Evolutionary conservation across 1,140 invertebrate genomes (phyloP).

Genomic region (Bombus polaris): DNA sequence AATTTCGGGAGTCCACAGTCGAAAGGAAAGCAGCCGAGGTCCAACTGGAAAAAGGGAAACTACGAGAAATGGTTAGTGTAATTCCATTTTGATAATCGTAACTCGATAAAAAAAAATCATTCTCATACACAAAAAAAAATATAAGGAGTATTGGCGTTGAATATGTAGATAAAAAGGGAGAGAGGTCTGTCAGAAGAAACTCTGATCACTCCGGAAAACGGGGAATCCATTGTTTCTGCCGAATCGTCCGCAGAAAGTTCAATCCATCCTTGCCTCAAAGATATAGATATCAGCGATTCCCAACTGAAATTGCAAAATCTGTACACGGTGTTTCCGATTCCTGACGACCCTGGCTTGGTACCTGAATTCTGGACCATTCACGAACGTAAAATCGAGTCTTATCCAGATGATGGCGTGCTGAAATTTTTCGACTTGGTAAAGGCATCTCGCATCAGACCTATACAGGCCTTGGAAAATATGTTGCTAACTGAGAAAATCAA

Average conservation of each 20-base stretch:
- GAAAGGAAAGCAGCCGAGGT: slow-evolving; percentile 6
- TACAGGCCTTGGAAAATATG: slow-evolving; percentile 69
- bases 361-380: slow-evolving; percentile 69
- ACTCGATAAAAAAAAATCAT: background rate
- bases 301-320: slow-evolving; percentile 61
- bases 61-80: slow-evolving; percentile 61
- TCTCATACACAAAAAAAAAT: background rate
- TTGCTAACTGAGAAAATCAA: slow-evolving; percentile 69
- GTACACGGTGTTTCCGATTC: slow-evolving; percentile 55
- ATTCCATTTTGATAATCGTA: slow-evolving; percentile 42
- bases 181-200: slow-evolving; percentile 57
- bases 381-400: slow-evolving; percentile 44
- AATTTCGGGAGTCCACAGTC: slow-evolving; percentile 1
- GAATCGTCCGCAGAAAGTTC: slow-evolving; percentile 52
- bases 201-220: slow-evolving; percentile 57
- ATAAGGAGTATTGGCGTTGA: background rate
- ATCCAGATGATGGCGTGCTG: slow-evolving; percentile 66
- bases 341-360: slow-evolving; percentile 68
- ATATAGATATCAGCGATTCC: slow-evolving; percentile 69
- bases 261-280: slow-evolving; percentile 54
- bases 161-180: slow-evolving; percentile 22
- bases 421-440: slow-evolving; percentile 70
- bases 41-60: slow-evolving; percentile 28
- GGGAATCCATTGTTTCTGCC: slow-evolving; percentile 3
- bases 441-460: slow-evolving; percentile 62